Evolutionary conservation across 1,140 invertebrate genomes (phyloP), one percentile per base, ranked within the genome.

Genomic region (Nomia melanderi): DNA sequence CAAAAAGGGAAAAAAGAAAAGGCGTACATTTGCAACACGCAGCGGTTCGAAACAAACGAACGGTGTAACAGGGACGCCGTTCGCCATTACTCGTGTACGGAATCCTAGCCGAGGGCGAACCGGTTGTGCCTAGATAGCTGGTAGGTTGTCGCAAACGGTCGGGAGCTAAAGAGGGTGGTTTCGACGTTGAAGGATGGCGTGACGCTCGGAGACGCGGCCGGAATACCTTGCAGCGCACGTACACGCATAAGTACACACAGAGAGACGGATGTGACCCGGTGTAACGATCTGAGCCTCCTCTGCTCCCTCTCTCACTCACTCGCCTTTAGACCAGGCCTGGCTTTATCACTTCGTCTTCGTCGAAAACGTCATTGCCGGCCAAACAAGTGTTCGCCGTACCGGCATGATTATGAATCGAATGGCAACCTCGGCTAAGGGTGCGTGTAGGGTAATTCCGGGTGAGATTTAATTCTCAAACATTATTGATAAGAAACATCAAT

Each of bases 101-200:
- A 44, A 39, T 25, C 36, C 27, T 44, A 44, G 80, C 54, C 44
- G 74, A 59, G 36, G 75, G 73, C 77, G 59, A 79, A 82, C 80
- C 56, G 53, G 50, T 78, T 64, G 44, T 83, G 73, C 57, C 47
- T 27, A 65, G 72, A 50, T 76, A 29, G 8, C 50, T 75, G 6
- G 11, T 64, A 23, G 64, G 73, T 67, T 75, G 73, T 69, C 73
- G 64, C 64, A 57, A 67, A 67, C 72, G 50, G 41, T 71, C 14
- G 54, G 53, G 23, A 77, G 72, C 36, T 81, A 57, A 77, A 78
- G 79, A 70, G 82, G 83, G 64, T 79, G 79, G 76, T 82, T 66
- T 78, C 73, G 81, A 86, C 84, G 57, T 84, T 84, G 79, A 86
- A 76, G 79, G 82, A 86, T 86, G 73, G 78, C 72, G 77, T 72